These are phyloP conservation scores for Prunella strophiata DNA, from an alignment of 2,797 vertebrate species.

Conservation along the genomic window DNA sequence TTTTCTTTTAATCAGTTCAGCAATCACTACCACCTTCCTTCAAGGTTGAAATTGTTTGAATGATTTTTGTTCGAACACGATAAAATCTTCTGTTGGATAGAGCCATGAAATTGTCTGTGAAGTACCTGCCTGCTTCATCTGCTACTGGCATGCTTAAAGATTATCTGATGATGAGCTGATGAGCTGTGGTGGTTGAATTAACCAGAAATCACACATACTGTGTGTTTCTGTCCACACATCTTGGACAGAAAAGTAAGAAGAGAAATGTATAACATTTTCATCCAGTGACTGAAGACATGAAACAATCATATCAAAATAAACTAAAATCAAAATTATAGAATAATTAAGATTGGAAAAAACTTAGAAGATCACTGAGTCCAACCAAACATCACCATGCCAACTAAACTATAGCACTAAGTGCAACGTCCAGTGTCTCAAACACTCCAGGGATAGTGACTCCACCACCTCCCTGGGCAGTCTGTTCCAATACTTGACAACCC, in stretches of 20 bases:
- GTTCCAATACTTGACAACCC: not conserved
- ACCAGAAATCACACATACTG: not conserved
- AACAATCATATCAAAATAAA: not conserved
- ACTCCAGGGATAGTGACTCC: not conserved
- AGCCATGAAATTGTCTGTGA: not conserved
- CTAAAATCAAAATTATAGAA: not conserved
- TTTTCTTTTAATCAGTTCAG: not conserved
- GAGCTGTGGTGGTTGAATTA: not conserved
- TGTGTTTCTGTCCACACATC: no score
- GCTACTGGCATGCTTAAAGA: not conserved
- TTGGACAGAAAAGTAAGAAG: not conserved
- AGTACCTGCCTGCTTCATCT: not conserved
- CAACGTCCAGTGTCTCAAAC: not conserved
- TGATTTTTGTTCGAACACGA: not conserved
- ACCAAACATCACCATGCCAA: not conserved
- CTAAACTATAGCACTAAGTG: not conserved
- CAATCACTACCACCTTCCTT: not conserved
- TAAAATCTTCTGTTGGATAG: not conserved
- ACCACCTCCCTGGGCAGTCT: not conserved
- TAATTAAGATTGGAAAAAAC: not conserved
- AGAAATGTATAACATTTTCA: not conserved
- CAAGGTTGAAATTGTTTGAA: not conserved
- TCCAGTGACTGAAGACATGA: not conserved
- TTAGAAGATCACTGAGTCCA: not conserved
- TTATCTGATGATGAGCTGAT: constrained; percentile 12